Evolutionary conservation across 2,797 vertebrate genomes (phyloP).

Genomic region (Eulemur albifrons): DNA sequence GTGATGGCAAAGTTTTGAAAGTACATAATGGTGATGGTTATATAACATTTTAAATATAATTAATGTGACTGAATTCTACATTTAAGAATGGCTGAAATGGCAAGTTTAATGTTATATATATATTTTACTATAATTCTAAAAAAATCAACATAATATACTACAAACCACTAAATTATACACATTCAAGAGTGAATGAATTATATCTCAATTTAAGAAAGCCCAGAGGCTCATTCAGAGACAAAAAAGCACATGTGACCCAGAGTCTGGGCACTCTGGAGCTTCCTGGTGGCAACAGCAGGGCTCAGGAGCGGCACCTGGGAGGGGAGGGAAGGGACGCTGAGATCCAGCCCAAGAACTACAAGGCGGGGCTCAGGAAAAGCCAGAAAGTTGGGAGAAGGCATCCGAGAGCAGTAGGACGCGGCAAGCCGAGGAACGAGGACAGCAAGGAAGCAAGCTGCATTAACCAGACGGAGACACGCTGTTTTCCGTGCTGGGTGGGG

Average conservation of each 20-base stretch:
- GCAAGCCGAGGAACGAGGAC: not conserved
- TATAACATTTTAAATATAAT: not conserved
- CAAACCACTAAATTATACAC: not conserved
- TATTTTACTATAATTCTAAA: not conserved
- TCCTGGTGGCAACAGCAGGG: not conserved
- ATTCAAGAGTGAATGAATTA: not conserved
- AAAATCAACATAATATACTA: not conserved
- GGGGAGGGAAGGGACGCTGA: not conserved
- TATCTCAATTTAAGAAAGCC: not conserved
- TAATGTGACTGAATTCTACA: not conserved
- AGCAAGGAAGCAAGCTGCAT: not conserved
- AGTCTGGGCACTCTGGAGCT: not conserved
- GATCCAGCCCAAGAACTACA: not conserved
- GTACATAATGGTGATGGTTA: not conserved
- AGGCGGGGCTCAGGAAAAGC: not conserved
- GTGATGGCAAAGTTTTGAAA: not conserved
- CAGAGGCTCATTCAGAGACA: not conserved
- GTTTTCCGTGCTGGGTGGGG: not conserved
- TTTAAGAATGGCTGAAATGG: not conserved
- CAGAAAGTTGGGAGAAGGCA: not conserved
- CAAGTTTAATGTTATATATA: not conserved
- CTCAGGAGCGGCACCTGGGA: no score
- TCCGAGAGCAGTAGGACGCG: fast-evolving
- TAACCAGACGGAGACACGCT: no score
- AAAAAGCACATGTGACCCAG: not conserved